Evolutionary conservation across 2,888 invertebrate species (phyloP), one percentile per base, ranked within the genome.

Genomic region (Campopleginae sp.): DNA sequence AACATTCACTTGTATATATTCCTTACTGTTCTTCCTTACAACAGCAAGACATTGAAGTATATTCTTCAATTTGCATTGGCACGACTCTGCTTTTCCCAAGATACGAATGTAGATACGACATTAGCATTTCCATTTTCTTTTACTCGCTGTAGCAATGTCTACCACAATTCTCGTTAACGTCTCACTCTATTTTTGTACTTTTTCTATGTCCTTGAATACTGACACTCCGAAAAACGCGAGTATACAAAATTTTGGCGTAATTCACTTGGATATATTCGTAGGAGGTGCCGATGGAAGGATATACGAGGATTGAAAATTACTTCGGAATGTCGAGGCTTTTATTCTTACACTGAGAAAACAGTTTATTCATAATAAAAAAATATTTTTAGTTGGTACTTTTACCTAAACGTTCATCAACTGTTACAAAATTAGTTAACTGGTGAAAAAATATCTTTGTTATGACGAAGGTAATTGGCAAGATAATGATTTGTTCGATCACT

Each of bases 1-100:
- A 54, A 33, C 63, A 66, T 71, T 75, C 58, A 63, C 80, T 65
- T 54, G 63, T 46, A 75, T 46, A 75, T 58, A 63, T 61, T 58
- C 65, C 70, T 75, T 65, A 75, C 71, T 63, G 46, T 70, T 63
- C 66, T 84, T 48, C 79, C 84, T 86, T 65, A 82, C 85, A 88
- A 88, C 85, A 82, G 85, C 88, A n/a, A n/a, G n/a, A n/a, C n/a
- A n/a, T n/a, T n/a, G n/a, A n/a, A n/a, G n/a, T n/a, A n/a, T n/a
- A 87, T 87, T 87, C 87, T 86, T 87, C 89, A 88, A 90, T 90
- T 90, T 90, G 89, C 89, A 90, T 90, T 89, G 82, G 84, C 85
- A 87, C 86, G 87, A 88, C 86, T 87, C 84, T 38, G 38, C 85
- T 86, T 75, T 74, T 46, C 79, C 48, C 79, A 81, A 75, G 89